phyloP scores from a whole-genome alignment of 2,888 invertebrate genomes.

The Diloba caeruleocephala region DNA sequence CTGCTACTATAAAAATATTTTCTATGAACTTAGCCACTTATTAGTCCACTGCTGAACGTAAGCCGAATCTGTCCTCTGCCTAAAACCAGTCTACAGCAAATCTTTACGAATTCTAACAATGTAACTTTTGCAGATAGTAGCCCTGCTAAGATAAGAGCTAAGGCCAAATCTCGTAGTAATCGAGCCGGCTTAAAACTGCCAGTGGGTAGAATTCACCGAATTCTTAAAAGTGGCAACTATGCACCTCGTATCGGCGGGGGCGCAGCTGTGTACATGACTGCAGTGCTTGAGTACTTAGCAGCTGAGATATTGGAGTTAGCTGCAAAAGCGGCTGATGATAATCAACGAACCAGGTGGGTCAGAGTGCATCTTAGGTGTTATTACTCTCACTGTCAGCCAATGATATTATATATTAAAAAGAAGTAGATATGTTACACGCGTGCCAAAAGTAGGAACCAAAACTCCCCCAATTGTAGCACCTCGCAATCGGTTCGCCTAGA shows the following conservation, averaged over 20 bases:
- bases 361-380: no score
- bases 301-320: conserved; percentile 92
- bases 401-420: no score
- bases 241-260: conserved; percentile 89
- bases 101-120: background rate
- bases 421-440: no score
- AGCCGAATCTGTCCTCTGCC: no score
- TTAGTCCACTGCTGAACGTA: no score
- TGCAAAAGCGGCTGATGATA: conserved; percentile 91
- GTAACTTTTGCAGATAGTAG: conserved; percentile 22
- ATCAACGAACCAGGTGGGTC: conserved; percentile 90
- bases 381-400: no score
- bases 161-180: conserved; percentile 84
- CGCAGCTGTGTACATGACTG: conserved; percentile 87
- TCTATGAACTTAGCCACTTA: no score
- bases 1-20: no score
- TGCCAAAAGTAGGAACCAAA: no score
- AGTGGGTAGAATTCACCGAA: conserved; percentile 89
- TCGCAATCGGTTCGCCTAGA: no score
- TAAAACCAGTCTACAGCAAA: no score
- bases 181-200: conserved; percentile 90
- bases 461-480: no score
- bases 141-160: conserved; percentile 63
- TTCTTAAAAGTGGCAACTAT: conserved; percentile 90
- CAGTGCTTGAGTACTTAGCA: conserved; percentile 91